Base-by-base conservation (phyloP, 1,140 invertebrate genomes). In the Bombus impatiens region DNA sequence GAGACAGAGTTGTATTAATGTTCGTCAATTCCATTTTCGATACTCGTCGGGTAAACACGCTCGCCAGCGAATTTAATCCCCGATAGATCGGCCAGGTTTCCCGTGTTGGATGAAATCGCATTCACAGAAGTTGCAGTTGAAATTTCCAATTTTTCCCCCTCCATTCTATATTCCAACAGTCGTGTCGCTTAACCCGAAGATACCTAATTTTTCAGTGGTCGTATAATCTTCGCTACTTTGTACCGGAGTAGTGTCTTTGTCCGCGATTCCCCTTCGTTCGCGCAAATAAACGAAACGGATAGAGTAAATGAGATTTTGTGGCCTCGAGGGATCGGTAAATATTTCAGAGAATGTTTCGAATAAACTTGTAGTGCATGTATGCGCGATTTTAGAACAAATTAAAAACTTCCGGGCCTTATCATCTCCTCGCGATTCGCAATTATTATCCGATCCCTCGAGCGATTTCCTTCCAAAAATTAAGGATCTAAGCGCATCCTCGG, bases 171-270 rank as follows among this genome's bases (percentile, higher is more conserved):
- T 79, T 25, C 6, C 78, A 32, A 42, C 4, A 12, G 1, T 35
- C 40, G 40, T 65, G n/a, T 76, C 53, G n/a, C 40, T 62, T 76
- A 67, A 76, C 71, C 71, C 1, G 12, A 32, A 47, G 37, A 76
- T 76, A 25, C 42, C 40, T 37, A 72, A 82, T 82, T 76, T 82
- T 76, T 82, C 71, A 65, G 42, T 57, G 81, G 42, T 44, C 81
- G 42, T 65, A 82, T 82, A 82, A 82, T 82, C 75, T 47, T 10
- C 71, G 18, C 40, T 76, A 25, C 71, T 65, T 59, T 47, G 4
- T 40, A 25, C 22, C n/a, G 22, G 42, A 67, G 42, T 18, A 9
- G 57, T 82, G 81, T 44, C 57, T 47, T 76, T 65, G 67, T 82
- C 32, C 25, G 25, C 25, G 78, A 80, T 80, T 44, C 40, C 57